Conservation (phyloP, 2,888 invertebrate genomes). For the Xylota sylvarum region DNA sequence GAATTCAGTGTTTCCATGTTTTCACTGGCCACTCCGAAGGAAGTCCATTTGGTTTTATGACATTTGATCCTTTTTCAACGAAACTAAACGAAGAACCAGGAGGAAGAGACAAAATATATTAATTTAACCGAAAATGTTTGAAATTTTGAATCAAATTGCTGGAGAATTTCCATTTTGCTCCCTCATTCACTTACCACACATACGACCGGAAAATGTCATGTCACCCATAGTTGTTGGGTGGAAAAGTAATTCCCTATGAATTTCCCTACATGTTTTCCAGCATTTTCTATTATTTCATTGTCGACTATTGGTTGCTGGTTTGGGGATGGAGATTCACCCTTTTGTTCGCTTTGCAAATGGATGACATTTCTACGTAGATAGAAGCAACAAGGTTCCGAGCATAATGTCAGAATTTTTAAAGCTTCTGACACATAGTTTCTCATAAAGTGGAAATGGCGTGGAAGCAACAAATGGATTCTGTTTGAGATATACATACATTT, state of each 20-base stretch:
- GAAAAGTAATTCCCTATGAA: neutral
- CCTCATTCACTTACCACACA: constrained; percentile 1
- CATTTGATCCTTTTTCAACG: constrained; percentile 32
- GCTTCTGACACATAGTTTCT: constrained; percentile 22
- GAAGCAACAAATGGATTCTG: constrained; percentile 46
- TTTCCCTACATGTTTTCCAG: constrained; percentile 21
- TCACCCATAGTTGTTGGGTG: neutral
- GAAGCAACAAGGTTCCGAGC: constrained; percentile 48
- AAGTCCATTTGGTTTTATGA: constrained; percentile 53
- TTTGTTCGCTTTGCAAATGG: constrained; percentile 16
- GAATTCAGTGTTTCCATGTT: constrained; percentile 27
- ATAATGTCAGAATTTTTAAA: constrained; percentile 47
- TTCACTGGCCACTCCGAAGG: constrained; percentile 9
- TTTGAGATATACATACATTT: neutral
- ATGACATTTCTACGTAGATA: constrained; percentile 36
- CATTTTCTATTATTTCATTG: constrained; percentile 24
- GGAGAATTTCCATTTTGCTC: constrained; percentile 19
- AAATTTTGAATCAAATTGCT: constrained; percentile 47
- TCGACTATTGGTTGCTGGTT: neutral
- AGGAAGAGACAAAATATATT: neutral
- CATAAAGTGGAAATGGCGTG: constrained; percentile 34
- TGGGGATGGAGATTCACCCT: neutral
- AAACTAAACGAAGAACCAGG: constrained; percentile 1
- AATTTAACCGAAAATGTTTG: constrained; percentile 28
- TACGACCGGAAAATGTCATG: constrained; percentile 9